Conservation (phyloP, 2,113 vertebrate species). For the Penelope pileata region DNA sequence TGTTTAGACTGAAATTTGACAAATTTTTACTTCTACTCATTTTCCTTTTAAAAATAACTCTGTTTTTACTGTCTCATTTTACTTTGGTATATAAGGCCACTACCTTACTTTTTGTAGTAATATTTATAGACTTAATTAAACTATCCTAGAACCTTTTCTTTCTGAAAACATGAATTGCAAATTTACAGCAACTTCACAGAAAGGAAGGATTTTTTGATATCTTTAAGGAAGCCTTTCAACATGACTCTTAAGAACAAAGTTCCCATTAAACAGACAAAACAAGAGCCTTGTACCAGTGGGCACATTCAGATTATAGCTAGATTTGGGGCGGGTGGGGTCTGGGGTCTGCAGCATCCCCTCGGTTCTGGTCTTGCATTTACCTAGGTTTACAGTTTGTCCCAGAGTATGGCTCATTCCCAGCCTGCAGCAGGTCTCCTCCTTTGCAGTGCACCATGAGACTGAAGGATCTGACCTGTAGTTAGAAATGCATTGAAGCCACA, state of each 20-base stretch:
- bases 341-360: neutral
- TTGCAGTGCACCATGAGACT: neutral
- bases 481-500: neutral
- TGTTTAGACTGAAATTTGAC: neutral
- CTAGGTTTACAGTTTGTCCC: neutral
- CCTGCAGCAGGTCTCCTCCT: neutral
- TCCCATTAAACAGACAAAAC: neutral
- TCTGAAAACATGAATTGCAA: neutral
- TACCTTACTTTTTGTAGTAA: neutral
- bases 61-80: neutral
- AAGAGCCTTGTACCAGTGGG: accelerated
- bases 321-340: neutral
- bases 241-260: neutral
- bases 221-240: neutral
- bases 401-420: neutral
- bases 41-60: neutral
- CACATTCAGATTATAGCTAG: accelerated
- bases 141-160: neutral
- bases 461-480: neutral
- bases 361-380: neutral
- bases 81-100: neutral
- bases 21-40: neutral
- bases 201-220: neutral
- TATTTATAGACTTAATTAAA: neutral
- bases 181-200: neutral